Percentiles rank a stretch among this genome's conserved stretches.
These are phyloP conservation scores for Drosophila rellima DNA, from an alignment of 2,888 invertebrate species.

Conservation along the genomic window DNA sequence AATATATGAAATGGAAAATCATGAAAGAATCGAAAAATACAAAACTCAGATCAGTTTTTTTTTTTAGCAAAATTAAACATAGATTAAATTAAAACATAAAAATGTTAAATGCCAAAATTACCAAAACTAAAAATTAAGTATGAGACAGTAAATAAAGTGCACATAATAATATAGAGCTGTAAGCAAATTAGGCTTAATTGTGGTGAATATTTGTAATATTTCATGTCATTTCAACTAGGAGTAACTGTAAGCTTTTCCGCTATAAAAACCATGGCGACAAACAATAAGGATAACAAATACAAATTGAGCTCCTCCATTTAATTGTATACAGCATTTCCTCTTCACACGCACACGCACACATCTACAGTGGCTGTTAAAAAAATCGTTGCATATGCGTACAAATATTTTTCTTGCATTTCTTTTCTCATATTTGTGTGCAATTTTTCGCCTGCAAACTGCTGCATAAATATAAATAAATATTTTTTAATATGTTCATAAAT, in stretches of 20 bases:
- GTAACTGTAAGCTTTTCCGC: neutral
- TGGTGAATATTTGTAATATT: neutral
- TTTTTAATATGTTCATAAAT: constrained; percentile 57
- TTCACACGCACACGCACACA: constrained; percentile 5
- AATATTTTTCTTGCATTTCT: constrained; percentile 21
- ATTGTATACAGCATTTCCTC: constrained; percentile 4
- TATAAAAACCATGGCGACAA: constrained; percentile 6
- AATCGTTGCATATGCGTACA: constrained; percentile 49
- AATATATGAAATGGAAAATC: constrained; percentile 16
- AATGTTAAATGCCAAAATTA: too few species aligned
- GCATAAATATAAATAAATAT: constrained; percentile 64
- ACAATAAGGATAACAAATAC: constrained; percentile 11
- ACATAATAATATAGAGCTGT: too few species aligned
- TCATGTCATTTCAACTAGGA: neutral
- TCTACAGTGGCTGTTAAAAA: constrained; percentile 28
- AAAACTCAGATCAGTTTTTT: constrained; percentile 12
- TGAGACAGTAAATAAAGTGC: too few species aligned
- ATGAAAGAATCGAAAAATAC: constrained; percentile 5
- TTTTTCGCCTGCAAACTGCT: constrained; percentile 19
- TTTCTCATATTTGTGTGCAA: constrained; percentile 2
- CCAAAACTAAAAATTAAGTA: too few species aligned
- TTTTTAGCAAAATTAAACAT: neutral
- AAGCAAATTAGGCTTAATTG: neutral
- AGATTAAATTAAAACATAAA: neutral
- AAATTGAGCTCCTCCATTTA: constrained; percentile 20